Percentiles rank a stretch among this genome's conserved stretches.
phyloP scores from a whole-genome alignment of 2,797 vertebrate species.

The Myotis pilosus region DNA sequence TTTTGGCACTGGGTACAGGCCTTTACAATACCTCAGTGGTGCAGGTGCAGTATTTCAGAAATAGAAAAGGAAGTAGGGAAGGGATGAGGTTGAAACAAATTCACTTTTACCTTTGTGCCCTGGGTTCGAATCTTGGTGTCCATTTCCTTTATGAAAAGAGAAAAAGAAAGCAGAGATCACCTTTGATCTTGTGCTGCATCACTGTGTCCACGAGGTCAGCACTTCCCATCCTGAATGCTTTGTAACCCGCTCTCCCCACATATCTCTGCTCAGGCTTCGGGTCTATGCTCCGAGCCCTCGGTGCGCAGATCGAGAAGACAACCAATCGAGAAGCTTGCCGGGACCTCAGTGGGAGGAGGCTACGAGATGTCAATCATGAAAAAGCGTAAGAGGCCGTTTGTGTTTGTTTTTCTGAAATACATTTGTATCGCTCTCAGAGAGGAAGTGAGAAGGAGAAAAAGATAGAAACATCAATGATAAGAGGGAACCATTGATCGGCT shows the following conservation, averaged over 20 bases:
- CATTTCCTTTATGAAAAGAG: neutral
- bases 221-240: neutral
- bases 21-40: neutral
- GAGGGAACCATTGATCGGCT: neutral
- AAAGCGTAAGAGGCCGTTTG: slow-evolving; percentile 89
- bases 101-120: neutral
- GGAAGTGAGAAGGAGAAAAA: neutral
- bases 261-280: slow-evolving; percentile 89
- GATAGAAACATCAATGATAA: neutral
- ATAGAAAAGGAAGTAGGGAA: neutral
- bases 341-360: slow-evolving; percentile 94
- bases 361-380: slow-evolving; percentile 97
- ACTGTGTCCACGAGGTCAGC: neutral
- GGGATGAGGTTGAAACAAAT: neutral
- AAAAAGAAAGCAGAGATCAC: neutral
- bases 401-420: neutral
- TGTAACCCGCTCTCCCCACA: neutral
- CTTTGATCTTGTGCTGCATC: neutral
- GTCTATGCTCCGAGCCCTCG: slow-evolving; percentile 96
- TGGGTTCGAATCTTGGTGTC: neutral
- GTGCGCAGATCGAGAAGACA: slow-evolving; percentile 98
- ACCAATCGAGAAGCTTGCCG: slow-evolving; percentile 97
- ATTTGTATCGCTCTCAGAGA: neutral
- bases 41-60: neutral
- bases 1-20: neutral